Conservation (phyloP, 2,113 vertebrate species). For the Pteronura brasiliensis region DNA sequence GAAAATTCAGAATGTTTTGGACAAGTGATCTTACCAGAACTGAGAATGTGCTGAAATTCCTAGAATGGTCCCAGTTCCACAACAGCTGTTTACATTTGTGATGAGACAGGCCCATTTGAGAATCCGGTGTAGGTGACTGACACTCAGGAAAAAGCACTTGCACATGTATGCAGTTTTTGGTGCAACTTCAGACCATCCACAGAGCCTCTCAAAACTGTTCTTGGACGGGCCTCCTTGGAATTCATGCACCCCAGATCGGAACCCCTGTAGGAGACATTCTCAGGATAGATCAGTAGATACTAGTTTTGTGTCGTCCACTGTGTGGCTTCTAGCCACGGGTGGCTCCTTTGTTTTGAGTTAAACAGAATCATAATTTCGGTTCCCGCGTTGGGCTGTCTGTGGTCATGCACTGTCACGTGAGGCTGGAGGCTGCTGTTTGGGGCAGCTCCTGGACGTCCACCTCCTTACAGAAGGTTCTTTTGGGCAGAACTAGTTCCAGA, state of each 20-base stretch:
- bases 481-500: neutral
- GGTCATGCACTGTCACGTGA: neutral
- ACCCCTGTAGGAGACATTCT: neutral
- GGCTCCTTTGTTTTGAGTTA: neutral
- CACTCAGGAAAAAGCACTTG: neutral
- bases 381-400: neutral
- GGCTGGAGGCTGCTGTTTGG: neutral
- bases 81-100: neutral
- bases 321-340: neutral
- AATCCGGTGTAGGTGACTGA: too few species aligned
- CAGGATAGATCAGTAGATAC: neutral
- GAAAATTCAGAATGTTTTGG: neutral
- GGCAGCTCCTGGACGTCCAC: neutral
- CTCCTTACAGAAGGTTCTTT: neutral
- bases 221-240: neutral
- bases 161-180: neutral
- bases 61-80: neutral
- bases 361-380: neutral
- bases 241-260: neutral
- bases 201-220: neutral
- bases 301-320: neutral
- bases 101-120: neutral
- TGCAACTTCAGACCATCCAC: neutral
- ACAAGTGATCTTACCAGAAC: neutral
- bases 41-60: neutral